Evolutionary conservation across 2,888 invertebrate genomes (phyloP), one percentile per base, ranked within the genome.

Genomic region (Lepidochrysops patricia): DNA sequence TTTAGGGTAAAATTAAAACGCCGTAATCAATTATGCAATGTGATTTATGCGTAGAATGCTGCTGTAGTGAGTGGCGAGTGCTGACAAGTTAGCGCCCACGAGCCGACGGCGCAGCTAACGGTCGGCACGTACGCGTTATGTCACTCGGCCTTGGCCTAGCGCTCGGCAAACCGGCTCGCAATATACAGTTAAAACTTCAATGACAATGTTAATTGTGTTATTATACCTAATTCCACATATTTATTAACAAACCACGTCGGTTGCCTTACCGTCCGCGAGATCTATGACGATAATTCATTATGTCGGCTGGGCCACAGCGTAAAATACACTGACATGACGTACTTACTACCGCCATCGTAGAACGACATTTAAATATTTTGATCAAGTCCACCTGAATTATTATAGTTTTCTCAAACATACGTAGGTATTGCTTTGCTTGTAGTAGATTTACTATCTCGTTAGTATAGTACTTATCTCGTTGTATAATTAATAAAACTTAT

Each of bases 101-200:
- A 63, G 67, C 69, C 70, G 70, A 61, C 66, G 68, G 71, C 70
- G 68, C 67, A 69, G 64, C 67, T 76, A 77, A 77, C 77, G 77
- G 74, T 69, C 72, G 71, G 70, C 73, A 73, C 73, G 75, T 71
- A 77, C 75, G 66, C 69, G 75, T 79, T 79, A 80, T 79, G 78
- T 80, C 79, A 79, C 73, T 63, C 80, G 87, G 82, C 87, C 88
- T 88, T 88, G 88, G 84, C 84, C 84, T 82, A 83, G 81, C 86
- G 77, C 75, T 77, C 66, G 61, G 65, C 59, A 60, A 50, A 64
- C 64, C 60, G 66, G 64, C 52, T 29, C 32, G 26, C 48, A n/a
- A 50, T 57, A 57, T 43, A 58, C 58, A 34, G 59, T 62, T 60
- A 35, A 58, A 60, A 57, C 49, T 60, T 64, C 35, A 49, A 57